Evolutionary conservation across 2,888 invertebrate genomes (phyloP), one percentile per base, ranked within the genome.

Genomic region (Euzophera pinguis): DNA sequence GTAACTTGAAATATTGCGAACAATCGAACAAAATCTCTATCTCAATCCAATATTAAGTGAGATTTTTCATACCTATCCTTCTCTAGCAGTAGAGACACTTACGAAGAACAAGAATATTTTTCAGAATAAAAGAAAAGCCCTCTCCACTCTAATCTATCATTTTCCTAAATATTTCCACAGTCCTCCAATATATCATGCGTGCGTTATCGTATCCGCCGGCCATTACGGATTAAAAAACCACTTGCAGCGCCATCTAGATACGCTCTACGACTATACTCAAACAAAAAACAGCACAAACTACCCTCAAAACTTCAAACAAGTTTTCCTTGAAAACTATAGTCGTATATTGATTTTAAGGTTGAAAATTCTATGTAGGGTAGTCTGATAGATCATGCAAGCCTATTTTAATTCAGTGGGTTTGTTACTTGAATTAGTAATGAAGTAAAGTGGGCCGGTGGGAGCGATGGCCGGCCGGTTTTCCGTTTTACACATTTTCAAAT

Each of bases 371-470:
- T 45, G 34, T 9, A 3, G 7, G 32, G 32, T 32, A 5, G 32
- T 32, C 7, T 12, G 8, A 51, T 43, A 32, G 59, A 61, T 64
- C 59, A 59, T 61, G 58, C 60, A 65, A 67, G 71, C 65, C 59
- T 64, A 66, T 80, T 79, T 78, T 78, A 85, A 83, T 81, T 81
- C 73, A 57, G 73, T 69, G 70, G 76, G 75, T 64, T 73, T 73
- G 79, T 73, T 70, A 71, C 70, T 72, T 77, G 81, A 83, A 85
- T 85, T 83, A 78, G 79, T 84, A 83, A 87, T 81, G 73, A 71
- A 71, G 71, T 80, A 58, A 81, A 87, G 84, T 84, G 86, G 77
- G 61, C 87, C 56, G 73, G 41, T 52, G 88, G 84, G 87, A 55
- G 47, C 45, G 45, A 32, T 32, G 45, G 43, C 16, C 29, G 50